These are phyloP conservation scores for Octodonta nipae DNA, from an alignment of 2,888 invertebrate species.

Conservation along the genomic window DNA sequence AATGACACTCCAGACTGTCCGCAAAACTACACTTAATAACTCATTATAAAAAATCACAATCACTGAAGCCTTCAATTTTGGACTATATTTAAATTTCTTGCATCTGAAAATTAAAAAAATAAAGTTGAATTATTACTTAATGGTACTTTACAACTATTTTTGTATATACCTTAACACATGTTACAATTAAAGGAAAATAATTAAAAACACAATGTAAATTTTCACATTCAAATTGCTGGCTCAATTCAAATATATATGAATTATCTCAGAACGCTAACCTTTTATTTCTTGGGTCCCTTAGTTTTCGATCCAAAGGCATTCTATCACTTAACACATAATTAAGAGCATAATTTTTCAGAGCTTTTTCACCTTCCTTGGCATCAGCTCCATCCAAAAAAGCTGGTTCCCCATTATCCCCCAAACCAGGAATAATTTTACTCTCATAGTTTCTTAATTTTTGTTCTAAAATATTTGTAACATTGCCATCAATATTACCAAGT, in stretches of 20 bases:
- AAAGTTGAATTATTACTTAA: no score
- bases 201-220: no score
- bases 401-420: slow-evolving; percentile 61
- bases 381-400: slow-evolving; percentile 54
- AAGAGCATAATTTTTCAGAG: slow-evolving; percentile 71
- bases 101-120: no score
- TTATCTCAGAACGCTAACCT: slow-evolving; percentile 31
- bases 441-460: slow-evolving; percentile 36
- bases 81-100: slow-evolving; percentile 45
- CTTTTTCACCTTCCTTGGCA: slow-evolving; percentile 55
- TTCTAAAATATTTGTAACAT: slow-evolving; percentile 17
- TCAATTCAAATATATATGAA: no score
- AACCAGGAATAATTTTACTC: slow-evolving; percentile 47
- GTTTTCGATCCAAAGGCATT: slow-evolving; percentile 68
- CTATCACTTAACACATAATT: slow-evolving; percentile 81
- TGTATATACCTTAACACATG: no score
- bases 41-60: slow-evolving; percentile 68
- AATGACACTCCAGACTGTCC: slow-evolving; percentile 83
- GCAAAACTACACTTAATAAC: slow-evolving; percentile 56
- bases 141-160: no score
- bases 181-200: no score
- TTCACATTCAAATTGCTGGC: neutral
- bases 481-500: slow-evolving; percentile 9
- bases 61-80: slow-evolving; percentile 51
- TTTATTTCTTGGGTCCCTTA: slow-evolving; percentile 49